Conservation (phyloP, 2,113 vertebrate genomes). For the Cynocephalus volans region DNA sequence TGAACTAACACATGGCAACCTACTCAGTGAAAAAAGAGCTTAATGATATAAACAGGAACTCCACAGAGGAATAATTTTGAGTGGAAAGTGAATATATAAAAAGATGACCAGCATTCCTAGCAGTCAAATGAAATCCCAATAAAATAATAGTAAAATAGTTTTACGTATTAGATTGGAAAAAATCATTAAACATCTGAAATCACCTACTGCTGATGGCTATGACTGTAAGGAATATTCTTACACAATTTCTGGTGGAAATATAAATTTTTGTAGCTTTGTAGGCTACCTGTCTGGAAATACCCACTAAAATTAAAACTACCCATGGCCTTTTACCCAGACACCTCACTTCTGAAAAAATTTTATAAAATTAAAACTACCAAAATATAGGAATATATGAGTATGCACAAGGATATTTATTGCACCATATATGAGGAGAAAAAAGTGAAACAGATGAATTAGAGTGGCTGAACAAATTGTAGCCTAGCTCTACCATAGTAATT, state of each 20-base stretch:
- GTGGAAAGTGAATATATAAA: neutral
- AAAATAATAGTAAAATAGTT: neutral
- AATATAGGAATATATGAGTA: neutral
- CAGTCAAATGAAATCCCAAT: neutral
- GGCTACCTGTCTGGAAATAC: neutral
- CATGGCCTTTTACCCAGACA: neutral
- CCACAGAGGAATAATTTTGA: neutral
- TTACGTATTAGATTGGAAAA: neutral
- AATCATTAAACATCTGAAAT: neutral
- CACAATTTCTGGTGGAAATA: neutral
- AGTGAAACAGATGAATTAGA: neutral
- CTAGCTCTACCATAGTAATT: neutral
- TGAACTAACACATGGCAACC: neutral
- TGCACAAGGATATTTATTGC: neutral
- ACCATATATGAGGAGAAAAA: neutral
- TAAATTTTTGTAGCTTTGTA: neutral
- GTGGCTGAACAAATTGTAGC: neutral
- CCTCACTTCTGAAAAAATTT: neutral
- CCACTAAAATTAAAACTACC: neutral
- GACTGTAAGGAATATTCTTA: neutral
- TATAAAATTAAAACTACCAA: neutral
- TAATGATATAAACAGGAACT: neutral
- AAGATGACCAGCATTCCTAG: neutral
- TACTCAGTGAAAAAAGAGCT: neutral
- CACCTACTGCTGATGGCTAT: neutral